Evolutionary conservation across 2,113 vertebrate species (phyloP), one percentile per base, ranked within the genome.

Genomic region (Gymnobelideus leadbeateri): DNA sequence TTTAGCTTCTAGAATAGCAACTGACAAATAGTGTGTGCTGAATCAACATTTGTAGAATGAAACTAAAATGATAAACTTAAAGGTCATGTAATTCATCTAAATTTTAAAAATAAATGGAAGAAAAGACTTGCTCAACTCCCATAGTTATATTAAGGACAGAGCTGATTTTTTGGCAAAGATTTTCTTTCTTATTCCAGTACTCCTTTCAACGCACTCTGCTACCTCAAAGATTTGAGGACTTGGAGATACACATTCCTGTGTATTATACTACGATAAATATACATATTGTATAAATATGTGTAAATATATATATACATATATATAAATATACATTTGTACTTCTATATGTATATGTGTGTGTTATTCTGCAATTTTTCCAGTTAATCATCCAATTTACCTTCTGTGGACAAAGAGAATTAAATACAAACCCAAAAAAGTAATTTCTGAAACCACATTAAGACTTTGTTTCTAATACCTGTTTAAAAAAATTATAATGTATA

Each of bases 401-500:
- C 25, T n/a, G 31, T 43, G 50, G 50, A 96, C 16, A 50, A 55
- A 0, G 2, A 91, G 1, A 57, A 26, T 51, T 92, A 68, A 89
- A 50, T 12, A 77, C 47, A 92, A 91, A 98, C 95, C 96, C 52
- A 92, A 9, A 50, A 96, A 55, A 91, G 94, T 95, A 92, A 12
- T 95, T 98, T 97, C 94, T 96, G 93, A 97, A 97, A 93, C 97
- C 93, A 96, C 54, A 94, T 95, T 94, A 93, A 96, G 49, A 57
- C 55, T 97, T 98, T 97, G 93, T 93, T 98, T 98, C 92, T 97
- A 98, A 97, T 97, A 91, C 55, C 19, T 92, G 93, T 84, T 84
- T 43, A 43, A 92, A 96, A 97, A 97, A 97, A 97, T 96, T 95
- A 97, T 95, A 98, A 97, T 93, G 94, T 94, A 92, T 95, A 95